These are phyloP conservation scores for Neomonachus schauinslandi DNA, from an alignment of 2,113 vertebrate species.

Conservation along the genomic window DNA sequence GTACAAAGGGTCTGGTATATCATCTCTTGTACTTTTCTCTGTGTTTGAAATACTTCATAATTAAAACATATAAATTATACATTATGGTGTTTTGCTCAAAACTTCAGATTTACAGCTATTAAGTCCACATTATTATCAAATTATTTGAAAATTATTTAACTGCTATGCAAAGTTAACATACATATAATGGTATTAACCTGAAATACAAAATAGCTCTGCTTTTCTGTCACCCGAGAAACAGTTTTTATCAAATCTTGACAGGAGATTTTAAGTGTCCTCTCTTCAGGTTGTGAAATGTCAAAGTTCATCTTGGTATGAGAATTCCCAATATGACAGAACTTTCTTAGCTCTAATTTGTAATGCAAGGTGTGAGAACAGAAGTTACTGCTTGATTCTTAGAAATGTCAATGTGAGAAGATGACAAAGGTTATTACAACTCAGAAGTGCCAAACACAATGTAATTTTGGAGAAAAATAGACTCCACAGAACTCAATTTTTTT, in stretches of 20 bases:
- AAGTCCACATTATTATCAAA: neutral
- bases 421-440: neutral
- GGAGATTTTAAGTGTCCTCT: neutral
- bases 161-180: neutral
- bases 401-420: neutral
- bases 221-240: neutral
- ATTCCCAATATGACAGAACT: neutral
- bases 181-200: neutral
- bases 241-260: constrained; percentile 9
- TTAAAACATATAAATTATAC: neutral
- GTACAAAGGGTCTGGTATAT: neutral
- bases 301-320: neutral
- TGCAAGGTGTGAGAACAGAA: constrained; percentile 2
- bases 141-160: neutral
- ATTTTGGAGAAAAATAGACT: constrained; percentile 36
- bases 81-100: neutral
- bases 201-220: neutral
- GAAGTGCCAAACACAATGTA: neutral
- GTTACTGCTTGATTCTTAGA: constrained; percentile 21
- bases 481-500: neutral
- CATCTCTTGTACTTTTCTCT: neutral
- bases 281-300: neutral
- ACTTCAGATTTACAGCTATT: neutral
- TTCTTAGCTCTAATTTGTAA: neutral
- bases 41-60: neutral